These are phyloP conservation scores for western clawed frog (Xenopus tropicalis) DNA, from an alignment of 2,113 vertebrate species.

Conservation along the genomic window UCB_Xtro_10.0 CM004450.2:102351501-102352000, in stretches of 20 bases:
- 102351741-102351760: slow-evolving; percentile 94
- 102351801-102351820: slow-evolving; percentile 99
- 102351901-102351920: neutral
- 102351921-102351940: slow-evolving; percentile 12
- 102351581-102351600: slow-evolving; percentile 95
- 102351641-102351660: slow-evolving; percentile 96
- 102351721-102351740: slow-evolving; percentile 96
- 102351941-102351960: too few species aligned
- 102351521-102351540: slow-evolving; percentile 92
- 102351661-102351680: slow-evolving; percentile 99
- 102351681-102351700: slow-evolving; percentile 99
- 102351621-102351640: slow-evolving; percentile 97
- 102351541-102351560: slow-evolving; percentile 94
- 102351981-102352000: too few species aligned
- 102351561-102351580: slow-evolving; percentile 98
- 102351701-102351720: slow-evolving; percentile 97
- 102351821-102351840: slow-evolving; percentile 97
- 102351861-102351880: slow-evolving; percentile 89
- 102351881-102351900: neutral
- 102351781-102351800: slow-evolving; percentile 96
- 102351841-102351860: slow-evolving; percentile 93
- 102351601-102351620: slow-evolving; percentile 93
- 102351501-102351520: slow-evolving; percentile 95
- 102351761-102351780: slow-evolving; percentile 96
- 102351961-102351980: neutral